Base-by-base conservation (phyloP, 1,140 invertebrate genomes). In the Neocloeon triangulifer region DNA sequence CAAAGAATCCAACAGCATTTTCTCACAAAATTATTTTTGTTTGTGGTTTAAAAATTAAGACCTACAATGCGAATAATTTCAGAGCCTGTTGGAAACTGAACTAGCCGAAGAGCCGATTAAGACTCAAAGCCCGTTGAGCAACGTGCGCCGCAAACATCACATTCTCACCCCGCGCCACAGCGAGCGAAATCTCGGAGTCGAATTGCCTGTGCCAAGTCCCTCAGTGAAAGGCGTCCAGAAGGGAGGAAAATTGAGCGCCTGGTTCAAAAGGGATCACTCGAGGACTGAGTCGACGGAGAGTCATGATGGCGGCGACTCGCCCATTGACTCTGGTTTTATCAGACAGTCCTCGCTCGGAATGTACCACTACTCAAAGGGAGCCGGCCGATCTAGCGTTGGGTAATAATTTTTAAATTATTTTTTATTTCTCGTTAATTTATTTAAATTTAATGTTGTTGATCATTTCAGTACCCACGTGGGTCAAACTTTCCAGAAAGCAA, bases 1-100 rank as follows among this genome's bases (percentile, higher is more conserved):
- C n/a, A n/a, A n/a, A n/a, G n/a, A n/a, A n/a, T n/a, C n/a, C n/a
- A n/a, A n/a, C n/a, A n/a, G n/a, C n/a, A n/a, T n/a, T n/a, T n/a
- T n/a, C n/a, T n/a, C n/a, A n/a, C n/a, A n/a, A n/a, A n/a, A n/a
- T n/a, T n/a, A n/a, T n/a, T n/a, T n/a, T n/a, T n/a, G n/a, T n/a
- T n/a, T n/a, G n/a, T n/a, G n/a, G n/a, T n/a, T n/a, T n/a, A n/a
- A n/a, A n/a, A n/a, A n/a, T n/a, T n/a, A n/a, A n/a, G n/a, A n/a
- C n/a, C n/a, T n/a, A n/a, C n/a, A n/a, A n/a, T 30, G 39, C 10
- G 40, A n/a, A n/a, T n/a, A n/a, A n/a, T 51, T 55, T 38, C 50
- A 80, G 74, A 80, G 75, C 48, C 55, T 79, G n/a, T 46, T 79
- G 19, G 77, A 82, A 46, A 74, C 75, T 2, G 76, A 82, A 40